phyloP scores from a whole-genome alignment of 2,888 invertebrate species.

The Crocallis elinguaria region DNA sequence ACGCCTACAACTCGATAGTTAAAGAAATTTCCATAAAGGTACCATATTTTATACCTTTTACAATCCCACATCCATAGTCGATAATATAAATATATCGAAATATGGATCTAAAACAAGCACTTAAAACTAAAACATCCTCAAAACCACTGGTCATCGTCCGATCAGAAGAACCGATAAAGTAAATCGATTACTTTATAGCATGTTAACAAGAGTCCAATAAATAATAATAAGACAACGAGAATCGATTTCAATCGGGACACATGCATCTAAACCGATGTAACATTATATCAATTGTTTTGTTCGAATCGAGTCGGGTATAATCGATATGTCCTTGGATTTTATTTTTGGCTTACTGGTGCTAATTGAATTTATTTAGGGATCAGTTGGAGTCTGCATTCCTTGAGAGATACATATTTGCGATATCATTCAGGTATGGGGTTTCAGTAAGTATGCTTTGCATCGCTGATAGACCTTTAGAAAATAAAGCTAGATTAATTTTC shows the following conservation, averaged over 20 bases:
- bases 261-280: slow-evolving; percentile 28
- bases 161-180: slow-evolving; percentile 27
- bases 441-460: background rate
- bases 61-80: too few species aligned
- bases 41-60: too few species aligned
- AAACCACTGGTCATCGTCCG: slow-evolving; percentile 20
- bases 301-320: slow-evolving; percentile 34
- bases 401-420: background rate
- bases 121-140: slow-evolving; percentile 12
- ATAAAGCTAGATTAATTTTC: too few species aligned
- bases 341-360: slow-evolving; percentile 2
- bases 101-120: slow-evolving; percentile 13
- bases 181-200: slow-evolving; percentile 37
- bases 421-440: background rate
- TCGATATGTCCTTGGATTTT: slow-evolving; percentile 37
- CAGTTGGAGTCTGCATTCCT: background rate
- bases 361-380: slow-evolving; percentile 14
- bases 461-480: background rate
- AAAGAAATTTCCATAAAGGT: too few species aligned
- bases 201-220: slow-evolving; percentile 38
- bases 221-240: slow-evolving; percentile 34
- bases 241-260: slow-evolving; percentile 29
- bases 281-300: slow-evolving; percentile 29
- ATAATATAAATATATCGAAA: background rate
- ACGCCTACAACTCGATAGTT: too few species aligned